Evolutionary conservation across 2,888 invertebrate species (phyloP).

Genomic region (Acleris cristana): DNA sequence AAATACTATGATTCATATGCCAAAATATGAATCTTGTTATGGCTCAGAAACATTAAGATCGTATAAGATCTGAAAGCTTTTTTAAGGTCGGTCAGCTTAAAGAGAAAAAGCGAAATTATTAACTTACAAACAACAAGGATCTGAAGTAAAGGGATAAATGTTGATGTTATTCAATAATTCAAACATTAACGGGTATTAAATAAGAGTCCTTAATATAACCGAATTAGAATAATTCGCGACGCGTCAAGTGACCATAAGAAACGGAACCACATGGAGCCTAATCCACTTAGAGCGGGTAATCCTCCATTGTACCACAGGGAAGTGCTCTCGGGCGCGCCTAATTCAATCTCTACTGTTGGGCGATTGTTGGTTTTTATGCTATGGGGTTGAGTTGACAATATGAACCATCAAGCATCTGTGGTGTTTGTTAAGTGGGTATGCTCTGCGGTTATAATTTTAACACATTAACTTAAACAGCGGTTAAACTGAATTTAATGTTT

Average conservation of each 20-base stretch:
- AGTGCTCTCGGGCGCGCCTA: constrained; percentile 55
- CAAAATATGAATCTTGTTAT: neutral
- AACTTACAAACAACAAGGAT: too few relatives aligned
- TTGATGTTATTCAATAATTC: neutral
- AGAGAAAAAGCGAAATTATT: too few relatives aligned
- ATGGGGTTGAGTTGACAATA: neutral
- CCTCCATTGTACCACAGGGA: constrained; percentile 45
- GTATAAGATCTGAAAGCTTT: too few relatives aligned
- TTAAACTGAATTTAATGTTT: too few relatives aligned
- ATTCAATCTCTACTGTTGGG: constrained; percentile 66
- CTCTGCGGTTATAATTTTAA: too few relatives aligned
- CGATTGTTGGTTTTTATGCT: constrained; percentile 20
- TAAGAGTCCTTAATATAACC: constrained; percentile 7
- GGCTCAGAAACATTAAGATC: neutral
- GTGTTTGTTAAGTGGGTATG: neutral
- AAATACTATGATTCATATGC: neutral
- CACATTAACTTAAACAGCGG: too few relatives aligned
- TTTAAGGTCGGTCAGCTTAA: too few relatives aligned
- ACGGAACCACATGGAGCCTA: constrained; percentile 64
- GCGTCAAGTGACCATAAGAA: constrained; percentile 39
- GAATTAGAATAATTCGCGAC: constrained; percentile 4
- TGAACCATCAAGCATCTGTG: constrained; percentile 2
- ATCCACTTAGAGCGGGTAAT: constrained; percentile 73
- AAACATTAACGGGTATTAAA: neutral
- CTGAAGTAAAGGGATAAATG: neutral